Evolutionary conservation across 2,797 vertebrate genomes (phyloP).

Genomic region (Eutrigla gurnardus): DNA sequence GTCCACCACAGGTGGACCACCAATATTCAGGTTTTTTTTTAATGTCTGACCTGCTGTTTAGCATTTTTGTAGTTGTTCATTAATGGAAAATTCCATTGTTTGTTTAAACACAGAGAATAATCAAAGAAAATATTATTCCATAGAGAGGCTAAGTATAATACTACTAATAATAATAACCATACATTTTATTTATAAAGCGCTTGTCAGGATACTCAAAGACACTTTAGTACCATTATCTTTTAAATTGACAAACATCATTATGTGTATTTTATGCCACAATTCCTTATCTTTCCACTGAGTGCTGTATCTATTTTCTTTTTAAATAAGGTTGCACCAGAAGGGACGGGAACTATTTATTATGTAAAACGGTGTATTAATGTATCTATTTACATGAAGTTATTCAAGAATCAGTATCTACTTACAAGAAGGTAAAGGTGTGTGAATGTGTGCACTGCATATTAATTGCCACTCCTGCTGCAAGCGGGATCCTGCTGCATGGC

Average conservation of each 20-base stretch:
- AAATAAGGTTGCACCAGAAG: too few species aligned
- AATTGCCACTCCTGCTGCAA: background rate
- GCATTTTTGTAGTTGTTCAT: background rate
- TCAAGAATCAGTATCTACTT: background rate
- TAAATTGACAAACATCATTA: too few species aligned
- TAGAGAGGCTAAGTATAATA: too few species aligned
- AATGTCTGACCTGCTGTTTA: background rate
- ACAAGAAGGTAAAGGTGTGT: background rate
- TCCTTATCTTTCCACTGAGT: too few species aligned
- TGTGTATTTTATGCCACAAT: too few species aligned
- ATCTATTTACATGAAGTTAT: background rate
- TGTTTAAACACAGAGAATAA: background rate
- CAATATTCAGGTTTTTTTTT: too few species aligned
- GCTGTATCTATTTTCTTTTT: too few species aligned
- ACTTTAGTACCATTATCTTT: too few species aligned
- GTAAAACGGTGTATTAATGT: background rate
- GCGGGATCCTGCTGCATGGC: background rate
- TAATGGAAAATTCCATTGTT: background rate
- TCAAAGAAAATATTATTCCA: background rate
- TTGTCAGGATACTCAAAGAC: too few species aligned
- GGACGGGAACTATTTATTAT: background rate
- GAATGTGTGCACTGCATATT: background rate
- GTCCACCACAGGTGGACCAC: background rate
- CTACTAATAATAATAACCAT: too few species aligned
- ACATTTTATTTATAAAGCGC: too few species aligned